Evolutionary conservation across 2,888 invertebrate genomes (phyloP).

Genomic region (Caenorhabditis zanzibari): DNA sequence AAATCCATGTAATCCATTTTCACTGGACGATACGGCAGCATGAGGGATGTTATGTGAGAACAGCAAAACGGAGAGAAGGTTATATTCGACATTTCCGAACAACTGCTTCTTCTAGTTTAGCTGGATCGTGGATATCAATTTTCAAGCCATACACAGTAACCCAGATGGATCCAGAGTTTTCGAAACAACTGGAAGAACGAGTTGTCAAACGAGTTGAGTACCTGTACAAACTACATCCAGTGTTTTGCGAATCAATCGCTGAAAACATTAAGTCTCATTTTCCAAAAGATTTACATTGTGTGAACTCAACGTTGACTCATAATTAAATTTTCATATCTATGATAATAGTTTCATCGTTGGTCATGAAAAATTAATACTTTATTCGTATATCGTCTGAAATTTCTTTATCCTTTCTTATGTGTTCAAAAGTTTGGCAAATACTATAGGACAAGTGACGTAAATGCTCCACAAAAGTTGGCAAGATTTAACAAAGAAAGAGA

Average conservation of each 20-base stretch:
- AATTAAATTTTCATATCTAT: not conserved
- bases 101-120: slow-evolving; percentile 5
- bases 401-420: too few species aligned
- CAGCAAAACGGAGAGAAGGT: slow-evolving; percentile 20
- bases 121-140: slow-evolving; percentile 30
- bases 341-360: too few species aligned
- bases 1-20: slow-evolving; percentile 32
- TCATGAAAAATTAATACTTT: too few species aligned
- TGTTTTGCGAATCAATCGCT: slow-evolving; percentile 37
- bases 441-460: too few species aligned
- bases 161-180: slow-evolving; percentile 32
- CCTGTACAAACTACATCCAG: slow-evolving; percentile 38
- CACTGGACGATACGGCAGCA: slow-evolving; percentile 46
- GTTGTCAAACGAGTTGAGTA: slow-evolving; percentile 33
- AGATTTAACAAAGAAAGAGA: too few species aligned
- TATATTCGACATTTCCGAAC: slow-evolving; percentile 45
- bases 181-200: slow-evolving; percentile 6
- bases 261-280: slow-evolving; percentile 3
- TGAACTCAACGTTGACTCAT: not conserved
- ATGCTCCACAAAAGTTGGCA: too few species aligned
- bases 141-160: slow-evolving; percentile 29
- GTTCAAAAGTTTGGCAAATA: too few species aligned
- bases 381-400: too few species aligned
- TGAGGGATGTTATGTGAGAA: slow-evolving; percentile 30
- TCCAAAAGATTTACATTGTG: slow-evolving; percentile 28